Conservation (phyloP, 1,140 invertebrate species). For the Magallana angulata region DNA sequence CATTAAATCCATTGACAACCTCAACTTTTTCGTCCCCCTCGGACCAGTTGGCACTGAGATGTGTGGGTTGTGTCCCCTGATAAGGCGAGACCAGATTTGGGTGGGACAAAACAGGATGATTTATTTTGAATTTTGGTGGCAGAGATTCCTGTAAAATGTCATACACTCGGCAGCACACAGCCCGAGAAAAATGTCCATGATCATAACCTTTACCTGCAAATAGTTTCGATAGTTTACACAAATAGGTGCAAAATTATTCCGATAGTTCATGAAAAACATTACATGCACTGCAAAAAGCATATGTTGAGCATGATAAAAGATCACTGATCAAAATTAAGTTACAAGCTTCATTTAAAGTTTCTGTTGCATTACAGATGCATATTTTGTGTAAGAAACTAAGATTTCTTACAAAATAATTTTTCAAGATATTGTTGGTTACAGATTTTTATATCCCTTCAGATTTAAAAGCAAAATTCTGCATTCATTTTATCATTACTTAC, state of each 20-base stretch:
- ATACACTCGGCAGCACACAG: constrained; percentile 78
- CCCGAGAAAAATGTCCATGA: constrained; percentile 78
- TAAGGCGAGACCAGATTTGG: neutral
- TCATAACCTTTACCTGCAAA: constrained; percentile 76
- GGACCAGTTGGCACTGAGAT: constrained; percentile 68
- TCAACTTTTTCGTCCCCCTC: constrained; percentile 65
- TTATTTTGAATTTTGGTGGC: constrained; percentile 58
- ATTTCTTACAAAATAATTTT: no score
- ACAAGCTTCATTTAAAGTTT: no score
- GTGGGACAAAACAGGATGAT: constrained; percentile 64
- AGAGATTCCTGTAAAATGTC: constrained; percentile 59
- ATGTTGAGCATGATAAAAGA: no score
- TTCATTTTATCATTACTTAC: constrained; percentile 67
- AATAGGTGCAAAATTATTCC: no score
- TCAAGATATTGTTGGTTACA: no score
- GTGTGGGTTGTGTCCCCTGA: constrained; percentile 40
- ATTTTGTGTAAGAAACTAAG: no score
- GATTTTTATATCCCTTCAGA: no score
- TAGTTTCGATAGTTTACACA: neutral
- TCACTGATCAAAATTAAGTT: no score
- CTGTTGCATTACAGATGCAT: no score
- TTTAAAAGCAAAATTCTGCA: no score
- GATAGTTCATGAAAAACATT: no score
- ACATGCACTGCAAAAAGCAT: no score
- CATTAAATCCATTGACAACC: constrained; percentile 64